These are phyloP conservation scores for Eurystomus glaucurus DNA, from an alignment of 2,797 vertebrate genomes.

Conservation along the genomic window DNA sequence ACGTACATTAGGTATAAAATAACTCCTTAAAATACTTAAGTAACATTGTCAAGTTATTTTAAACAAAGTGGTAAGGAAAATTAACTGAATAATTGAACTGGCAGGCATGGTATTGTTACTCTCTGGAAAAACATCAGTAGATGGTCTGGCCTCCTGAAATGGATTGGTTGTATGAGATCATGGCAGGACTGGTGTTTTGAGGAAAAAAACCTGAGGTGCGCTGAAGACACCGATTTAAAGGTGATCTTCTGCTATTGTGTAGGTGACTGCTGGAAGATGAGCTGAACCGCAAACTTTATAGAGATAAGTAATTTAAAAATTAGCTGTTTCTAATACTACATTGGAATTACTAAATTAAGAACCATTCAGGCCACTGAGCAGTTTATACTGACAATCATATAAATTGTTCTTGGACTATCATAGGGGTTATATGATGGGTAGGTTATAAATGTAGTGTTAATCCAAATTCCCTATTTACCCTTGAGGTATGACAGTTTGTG, in stretches of 20 bases:
- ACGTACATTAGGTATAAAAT: fast-evolving
- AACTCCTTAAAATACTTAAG: background rate
- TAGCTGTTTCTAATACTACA: background rate
- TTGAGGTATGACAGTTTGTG: background rate
- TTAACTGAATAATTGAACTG: background rate
- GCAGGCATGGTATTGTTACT: fast-evolving
- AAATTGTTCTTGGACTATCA: background rate
- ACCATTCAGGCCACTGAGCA: background rate
- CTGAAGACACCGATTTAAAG: background rate
- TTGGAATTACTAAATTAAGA: background rate
- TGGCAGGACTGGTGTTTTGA: background rate
- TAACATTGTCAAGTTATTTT: background rate
- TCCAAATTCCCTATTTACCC: background rate
- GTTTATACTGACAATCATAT: background rate
- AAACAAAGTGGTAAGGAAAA: background rate
- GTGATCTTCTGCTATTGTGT: background rate
- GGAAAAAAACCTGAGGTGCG: background rate
- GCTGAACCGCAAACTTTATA: background rate
- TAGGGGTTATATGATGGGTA: background rate
- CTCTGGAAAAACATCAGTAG: background rate
- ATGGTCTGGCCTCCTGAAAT: background rate
- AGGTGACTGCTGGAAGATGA: background rate
- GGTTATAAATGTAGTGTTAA: background rate
- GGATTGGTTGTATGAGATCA: background rate
- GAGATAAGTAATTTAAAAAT: background rate